These are phyloP conservation scores for Pimpla rufipes DNA, from an alignment of 2,888 invertebrate species.

Conservation along the genomic window DNA sequence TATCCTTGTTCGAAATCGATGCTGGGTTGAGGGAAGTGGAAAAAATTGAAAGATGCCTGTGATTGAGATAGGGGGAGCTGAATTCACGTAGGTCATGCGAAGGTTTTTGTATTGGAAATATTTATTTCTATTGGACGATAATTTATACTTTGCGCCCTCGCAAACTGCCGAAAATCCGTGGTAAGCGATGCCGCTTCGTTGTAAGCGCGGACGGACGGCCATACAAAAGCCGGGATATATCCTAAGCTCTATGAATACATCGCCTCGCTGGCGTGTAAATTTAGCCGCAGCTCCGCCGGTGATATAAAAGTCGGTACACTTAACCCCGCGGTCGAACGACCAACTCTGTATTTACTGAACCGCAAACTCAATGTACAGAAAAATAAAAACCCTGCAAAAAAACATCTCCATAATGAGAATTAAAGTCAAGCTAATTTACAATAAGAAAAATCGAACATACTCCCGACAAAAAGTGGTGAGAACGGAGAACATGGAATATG, in stretches of 20 bases:
- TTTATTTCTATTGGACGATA: conserved; percentile 18
- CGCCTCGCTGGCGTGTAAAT: neutral
- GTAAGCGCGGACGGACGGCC: neutral
- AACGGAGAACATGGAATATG: too few relatives aligned
- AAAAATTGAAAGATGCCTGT: conserved; percentile 6
- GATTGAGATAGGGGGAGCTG: conserved; percentile 5
- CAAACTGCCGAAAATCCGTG: conserved; percentile 33
- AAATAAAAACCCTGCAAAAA: too few relatives aligned
- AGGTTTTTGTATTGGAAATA: conserved; percentile 21
- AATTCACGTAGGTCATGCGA: too few relatives aligned
- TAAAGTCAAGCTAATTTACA: too few relatives aligned
- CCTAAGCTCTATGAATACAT: conserved; percentile 1
- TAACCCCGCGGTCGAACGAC: neutral
- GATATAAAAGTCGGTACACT: conserved; percentile 1
- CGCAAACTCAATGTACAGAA: neutral
- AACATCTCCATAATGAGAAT: too few relatives aligned
- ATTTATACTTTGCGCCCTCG: conserved; percentile 12
- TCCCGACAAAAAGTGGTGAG: too few relatives aligned
- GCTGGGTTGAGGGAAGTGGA: conserved; percentile 4
- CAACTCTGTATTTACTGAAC: conserved; percentile 23
- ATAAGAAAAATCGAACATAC: too few relatives aligned
- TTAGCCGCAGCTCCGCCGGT: neutral
- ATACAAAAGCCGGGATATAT: neutral
- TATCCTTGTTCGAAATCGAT: conserved; percentile 16
- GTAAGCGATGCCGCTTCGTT: conserved; percentile 10